Base-by-base conservation (phyloP, 2,113 vertebrate species). In the Oceanites oceanicus region DNA sequence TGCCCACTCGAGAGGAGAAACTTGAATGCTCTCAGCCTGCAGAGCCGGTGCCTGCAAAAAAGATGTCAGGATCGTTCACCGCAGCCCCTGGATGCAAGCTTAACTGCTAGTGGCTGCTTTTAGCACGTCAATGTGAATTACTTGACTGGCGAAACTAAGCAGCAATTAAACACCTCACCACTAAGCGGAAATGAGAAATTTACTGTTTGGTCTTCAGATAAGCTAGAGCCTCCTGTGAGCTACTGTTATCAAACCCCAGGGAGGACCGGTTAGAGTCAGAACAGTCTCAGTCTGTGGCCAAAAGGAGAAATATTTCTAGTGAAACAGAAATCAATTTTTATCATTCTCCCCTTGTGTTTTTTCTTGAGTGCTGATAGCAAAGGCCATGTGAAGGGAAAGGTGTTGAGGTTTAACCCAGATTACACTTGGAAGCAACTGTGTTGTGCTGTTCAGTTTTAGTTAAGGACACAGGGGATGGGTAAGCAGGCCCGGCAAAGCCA, bases 1-100 rank as follows among this genome's bases (percentile, higher is more conserved):
- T 98, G 98, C 97, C 98, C 98, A 97, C 97, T 98, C 95, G 88
- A 98, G 98, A 98, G 98, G 95, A 98, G 98, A 98, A 97, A 97
- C 95, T 95, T 96, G 98, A 98, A 98, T 96, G 94, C 95, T 95
- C 86, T 14, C 97, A 96, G 92, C 96, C 95, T 90, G 93, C 92
- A 94, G 94, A 98, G 95, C 96, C 40, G 9, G 80, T 58, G 76
- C 80, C 96, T 90, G 94, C 97, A 97, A 96, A 97, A 96, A 96
- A 97, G 97, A 97, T 97, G 97, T 98, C 98, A 98, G 95, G 98
- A 97, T 97, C 95, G 65, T 97, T 98, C 98, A 97, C 97, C 27
- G 25, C 91, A 87, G 91, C 94, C 94, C 94, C 96, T 94, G 94
- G 94, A 97, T 73, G 83, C 66, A 90, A 96, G 86, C 92, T 96